Evolutionary conservation across 2,113 vertebrate species (phyloP).

Genomic region (Triplophysa dalaica): DNA sequence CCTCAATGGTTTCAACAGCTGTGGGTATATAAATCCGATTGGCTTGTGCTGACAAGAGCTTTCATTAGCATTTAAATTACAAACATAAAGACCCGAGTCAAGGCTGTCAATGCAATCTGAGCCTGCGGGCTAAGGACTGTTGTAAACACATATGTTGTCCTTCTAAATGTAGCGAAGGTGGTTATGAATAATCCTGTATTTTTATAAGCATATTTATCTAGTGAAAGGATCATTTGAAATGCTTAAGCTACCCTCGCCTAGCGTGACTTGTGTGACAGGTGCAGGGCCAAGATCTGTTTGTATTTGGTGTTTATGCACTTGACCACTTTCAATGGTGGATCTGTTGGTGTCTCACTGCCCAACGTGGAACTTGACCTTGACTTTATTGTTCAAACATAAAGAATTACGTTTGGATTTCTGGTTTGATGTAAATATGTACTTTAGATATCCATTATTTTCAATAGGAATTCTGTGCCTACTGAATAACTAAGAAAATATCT

Average conservation of each 20-base stretch:
- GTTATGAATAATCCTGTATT: constrained; percentile 1
- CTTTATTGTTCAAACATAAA: background rate
- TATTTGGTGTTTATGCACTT: constrained; percentile 14
- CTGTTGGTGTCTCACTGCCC: background rate
- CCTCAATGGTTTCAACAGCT: constrained; percentile 60
- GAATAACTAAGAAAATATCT: no score
- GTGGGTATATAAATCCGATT: constrained; percentile 64
- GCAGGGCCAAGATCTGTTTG: constrained; percentile 17
- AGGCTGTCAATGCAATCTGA: constrained; percentile 32
- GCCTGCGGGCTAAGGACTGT: background rate
- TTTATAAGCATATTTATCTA: background rate
- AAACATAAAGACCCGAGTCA: constrained; percentile 48
- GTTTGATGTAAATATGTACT: background rate
- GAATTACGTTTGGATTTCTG: background rate
- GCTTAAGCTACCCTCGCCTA: background rate
- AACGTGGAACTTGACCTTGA: background rate
- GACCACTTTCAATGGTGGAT: constrained; percentile 2
- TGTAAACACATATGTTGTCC: constrained; percentile 11
- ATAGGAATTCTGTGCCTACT: no score
- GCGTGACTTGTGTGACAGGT: constrained; percentile 2
- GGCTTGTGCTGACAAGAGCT: constrained; percentile 67
- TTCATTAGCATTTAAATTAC: constrained; percentile 68
- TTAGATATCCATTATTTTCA: no score
- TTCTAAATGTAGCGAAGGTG: background rate
- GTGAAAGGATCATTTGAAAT: background rate